phyloP scores from a whole-genome alignment of 2,888 invertebrate species.

The Mythimna albipuncta region DNA sequence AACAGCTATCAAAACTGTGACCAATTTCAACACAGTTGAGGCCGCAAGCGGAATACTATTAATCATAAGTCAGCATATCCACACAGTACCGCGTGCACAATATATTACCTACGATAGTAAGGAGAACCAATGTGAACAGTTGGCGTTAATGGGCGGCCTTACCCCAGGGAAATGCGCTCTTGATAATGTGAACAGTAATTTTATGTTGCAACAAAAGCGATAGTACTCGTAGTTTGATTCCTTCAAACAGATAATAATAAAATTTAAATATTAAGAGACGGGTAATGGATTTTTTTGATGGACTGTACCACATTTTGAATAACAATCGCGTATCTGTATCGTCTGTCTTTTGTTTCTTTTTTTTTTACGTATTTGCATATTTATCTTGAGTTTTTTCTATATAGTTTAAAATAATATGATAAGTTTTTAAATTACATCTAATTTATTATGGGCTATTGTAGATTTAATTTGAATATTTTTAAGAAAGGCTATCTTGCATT shows the following conservation, averaged over 20 bases:
- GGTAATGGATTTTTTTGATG: conserved; percentile 62
- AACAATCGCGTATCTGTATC: conserved; percentile 47
- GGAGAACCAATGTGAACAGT: conserved; percentile 83
- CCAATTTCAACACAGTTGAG: conserved; percentile 75
- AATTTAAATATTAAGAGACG: conserved; percentile 69
- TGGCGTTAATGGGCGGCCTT: conserved; percentile 87
- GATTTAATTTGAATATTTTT: conserved; percentile 25
- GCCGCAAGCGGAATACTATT: conserved; percentile 73
- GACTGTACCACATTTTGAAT: conserved; percentile 52
- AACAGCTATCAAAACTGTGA: conserved; percentile 67
- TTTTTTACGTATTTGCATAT: conserved; percentile 50
- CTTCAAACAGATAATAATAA: conserved; percentile 65
- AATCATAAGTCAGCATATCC: conserved; percentile 75
- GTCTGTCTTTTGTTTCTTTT: conserved; percentile 49
- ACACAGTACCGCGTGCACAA: conserved; percentile 74
- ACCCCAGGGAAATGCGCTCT: conserved; percentile 87
- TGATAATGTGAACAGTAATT: conserved; percentile 87
- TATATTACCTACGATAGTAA: conserved; percentile 79
- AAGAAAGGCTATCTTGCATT: conserved; percentile 21
- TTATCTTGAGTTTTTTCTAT: conserved; percentile 38
- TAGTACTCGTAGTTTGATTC: conserved; percentile 65
- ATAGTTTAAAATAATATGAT: conserved; percentile 34
- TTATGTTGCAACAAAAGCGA: conserved; percentile 84
- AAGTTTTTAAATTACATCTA: conserved; percentile 46
- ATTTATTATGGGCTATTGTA: conserved; percentile 37